phyloP scores from a whole-genome alignment of 64 coral and sea anemone genomes.

The Astreopora myriophthalma region DNA sequence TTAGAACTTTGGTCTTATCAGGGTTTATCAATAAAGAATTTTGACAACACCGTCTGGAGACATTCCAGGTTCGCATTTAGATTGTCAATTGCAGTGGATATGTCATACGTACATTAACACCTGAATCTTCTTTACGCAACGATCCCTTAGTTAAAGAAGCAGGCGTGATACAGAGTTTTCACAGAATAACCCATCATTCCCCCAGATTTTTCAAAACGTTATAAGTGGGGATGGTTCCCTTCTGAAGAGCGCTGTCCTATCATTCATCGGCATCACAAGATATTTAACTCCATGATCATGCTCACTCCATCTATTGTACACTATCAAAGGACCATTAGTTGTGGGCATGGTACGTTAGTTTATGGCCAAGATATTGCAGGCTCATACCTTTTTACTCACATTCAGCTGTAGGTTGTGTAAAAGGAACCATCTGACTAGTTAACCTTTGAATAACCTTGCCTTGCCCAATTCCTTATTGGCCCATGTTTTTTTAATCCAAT shows the following conservation, averaged over 20 bases:
- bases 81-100: no score
- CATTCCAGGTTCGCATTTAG: no score
- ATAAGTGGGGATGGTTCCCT: constrained; percentile 38
- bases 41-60: no score
- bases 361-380: neutral
- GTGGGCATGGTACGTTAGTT: neutral
- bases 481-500: no score
- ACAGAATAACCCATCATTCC: constrained; percentile 50
- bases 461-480: no score
- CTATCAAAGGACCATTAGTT: neutral
- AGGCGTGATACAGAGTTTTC: constrained; percentile 44
- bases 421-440: no score
- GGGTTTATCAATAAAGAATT: no score
- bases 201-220: constrained; percentile 49
- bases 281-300: constrained; percentile 46
- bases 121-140: constrained; percentile 41
- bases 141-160: constrained; percentile 43
- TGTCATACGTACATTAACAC: no score
- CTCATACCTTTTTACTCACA: no score
- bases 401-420: no score
- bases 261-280: constrained; percentile 40
- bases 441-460: no score
- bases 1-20: no score
- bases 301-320: neutral
- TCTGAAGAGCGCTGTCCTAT: constrained; percentile 32